A percentile compares a stretch with the other conserved stretches of the same genome.
These are phyloP conservation scores for Caenorhabditis imperialis DNA, from an alignment of 2,888 invertebrate species.

Conservation along the genomic window DNA sequence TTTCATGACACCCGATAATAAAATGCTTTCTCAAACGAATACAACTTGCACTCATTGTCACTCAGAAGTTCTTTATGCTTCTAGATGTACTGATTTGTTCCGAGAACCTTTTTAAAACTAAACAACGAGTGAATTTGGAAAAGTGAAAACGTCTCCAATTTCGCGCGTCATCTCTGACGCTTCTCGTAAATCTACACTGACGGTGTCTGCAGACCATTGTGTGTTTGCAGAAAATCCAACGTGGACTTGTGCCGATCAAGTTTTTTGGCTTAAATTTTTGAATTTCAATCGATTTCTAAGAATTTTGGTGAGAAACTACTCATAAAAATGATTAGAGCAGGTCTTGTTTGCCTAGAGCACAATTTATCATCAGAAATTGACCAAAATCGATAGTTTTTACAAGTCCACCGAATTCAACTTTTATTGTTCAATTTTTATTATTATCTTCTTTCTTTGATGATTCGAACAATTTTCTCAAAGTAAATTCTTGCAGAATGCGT, in stretches of 20 bases:
- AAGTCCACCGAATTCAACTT: too few relatives aligned
- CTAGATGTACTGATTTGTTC: too few relatives aligned
- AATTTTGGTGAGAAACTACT: background rate
- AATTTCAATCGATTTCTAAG: background rate
- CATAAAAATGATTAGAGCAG: background rate
- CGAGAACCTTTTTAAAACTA: too few relatives aligned
- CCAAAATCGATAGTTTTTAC: too few relatives aligned
- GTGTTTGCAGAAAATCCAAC: constrained; percentile 6
- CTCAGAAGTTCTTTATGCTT: too few relatives aligned
- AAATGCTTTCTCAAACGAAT: too few relatives aligned
- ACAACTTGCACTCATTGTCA: too few relatives aligned
- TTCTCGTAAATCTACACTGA: too few relatives aligned
- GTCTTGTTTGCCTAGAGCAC: background rate
- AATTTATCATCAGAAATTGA: background rate
- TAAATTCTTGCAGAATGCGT: constrained; percentile 38
- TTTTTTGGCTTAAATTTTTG: background rate
- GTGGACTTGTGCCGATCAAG: background rate
- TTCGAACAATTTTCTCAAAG: background rate
- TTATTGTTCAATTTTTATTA: background rate
- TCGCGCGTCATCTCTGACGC: too few relatives aligned
- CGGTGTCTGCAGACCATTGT: background rate
- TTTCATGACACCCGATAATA: too few relatives aligned
- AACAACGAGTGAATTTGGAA: too few relatives aligned
- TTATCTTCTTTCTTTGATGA: background rate
- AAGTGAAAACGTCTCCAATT: too few relatives aligned